Evolutionary conservation across 30 jellyfish, hydroid and myxozoan genomes (phyloP).

Genomic region (Haliclystus octoradiatus): DNA sequence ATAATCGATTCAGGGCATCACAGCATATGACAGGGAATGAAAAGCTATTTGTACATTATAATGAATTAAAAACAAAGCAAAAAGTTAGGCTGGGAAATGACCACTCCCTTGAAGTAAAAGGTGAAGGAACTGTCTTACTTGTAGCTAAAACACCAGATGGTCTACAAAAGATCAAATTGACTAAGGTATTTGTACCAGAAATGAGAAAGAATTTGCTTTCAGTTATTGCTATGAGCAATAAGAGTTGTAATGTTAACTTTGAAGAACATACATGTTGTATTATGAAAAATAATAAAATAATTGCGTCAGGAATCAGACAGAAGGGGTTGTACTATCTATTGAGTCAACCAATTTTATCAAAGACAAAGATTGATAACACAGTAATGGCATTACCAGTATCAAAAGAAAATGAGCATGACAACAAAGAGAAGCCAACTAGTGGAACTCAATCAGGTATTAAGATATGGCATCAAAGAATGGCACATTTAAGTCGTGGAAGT

Average conservation of each 20-base stretch:
- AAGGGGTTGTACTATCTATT: background rate
- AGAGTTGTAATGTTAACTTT: background rate
- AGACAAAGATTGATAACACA: too few relatives aligned
- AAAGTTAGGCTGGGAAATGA: background rate
- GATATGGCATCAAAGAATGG: conserved; percentile 3
- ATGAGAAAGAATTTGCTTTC: background rate
- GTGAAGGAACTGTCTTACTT: background rate
- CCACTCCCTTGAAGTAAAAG: background rate
- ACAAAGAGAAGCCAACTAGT: too few relatives aligned
- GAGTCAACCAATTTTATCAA: background rate
- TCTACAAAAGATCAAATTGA: background rate
- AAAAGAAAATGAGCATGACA: too few relatives aligned
- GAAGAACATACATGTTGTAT: background rate
- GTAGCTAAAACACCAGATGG: background rate
- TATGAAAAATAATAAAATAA: too few relatives aligned
- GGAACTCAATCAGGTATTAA: too few relatives aligned
- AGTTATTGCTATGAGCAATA: background rate
- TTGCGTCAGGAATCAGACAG: background rate
- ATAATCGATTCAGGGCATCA: conserved; percentile 2
- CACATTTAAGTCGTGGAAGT: background rate
- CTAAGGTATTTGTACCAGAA: background rate
- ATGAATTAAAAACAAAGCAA: background rate
- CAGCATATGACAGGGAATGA: background rate
- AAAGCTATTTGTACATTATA: background rate
- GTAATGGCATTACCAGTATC: too few relatives aligned